Evolutionary conservation across 2,888 invertebrate genomes (phyloP), one percentile per base, ranked within the genome.

Genomic region (Orthosia gothica): DNA sequence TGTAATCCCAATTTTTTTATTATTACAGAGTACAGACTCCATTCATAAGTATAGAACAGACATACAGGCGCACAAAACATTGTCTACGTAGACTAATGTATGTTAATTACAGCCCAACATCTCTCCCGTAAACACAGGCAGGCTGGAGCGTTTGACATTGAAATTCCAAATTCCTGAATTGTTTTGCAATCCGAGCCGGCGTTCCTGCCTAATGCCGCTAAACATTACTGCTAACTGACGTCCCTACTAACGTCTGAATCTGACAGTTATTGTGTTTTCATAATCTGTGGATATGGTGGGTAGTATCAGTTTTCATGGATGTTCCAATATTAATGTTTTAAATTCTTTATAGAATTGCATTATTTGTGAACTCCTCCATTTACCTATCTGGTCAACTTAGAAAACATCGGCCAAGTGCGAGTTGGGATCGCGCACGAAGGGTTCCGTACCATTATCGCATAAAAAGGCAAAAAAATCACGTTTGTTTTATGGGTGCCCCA

Each of bases 161-260:
- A 77, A 71, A 80, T 84, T 58, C 69, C 76, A 63, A 81, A 83
- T 81, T 76, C 79, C 76, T 74, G 74, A 79, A 85, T 83, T 79
- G 79, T 81, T 85, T 81, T 79, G 75, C 76, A 70, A 76, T 81
- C 74, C 65, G 54, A 67, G 69, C 5, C 70, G 40, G 59, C 82
- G 75, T 81, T 59, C 68, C 67, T 57, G 66, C 57, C 45, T 78
- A 77, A 69, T 79, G 65, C 61, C 55, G 40, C 13, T 62, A 49
- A 20, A 71, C 61, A 79, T 74, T 70, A 82, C 32, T 50, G 54
- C 9, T 40, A 4, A 52, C 47, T 78, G 18, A 54, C 50, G 2
- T 52, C n/a, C n/a, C n/a, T n/a, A 64, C 55, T 57, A 20, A 54
- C 23, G 61, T 62, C 40, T 70, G 26, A 40, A 0, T 70, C 18